Base-by-base conservation (phyloP, 2,113 vertebrate genomes). In the western clawed frog (Xenopus tropicalis) region DNA sequence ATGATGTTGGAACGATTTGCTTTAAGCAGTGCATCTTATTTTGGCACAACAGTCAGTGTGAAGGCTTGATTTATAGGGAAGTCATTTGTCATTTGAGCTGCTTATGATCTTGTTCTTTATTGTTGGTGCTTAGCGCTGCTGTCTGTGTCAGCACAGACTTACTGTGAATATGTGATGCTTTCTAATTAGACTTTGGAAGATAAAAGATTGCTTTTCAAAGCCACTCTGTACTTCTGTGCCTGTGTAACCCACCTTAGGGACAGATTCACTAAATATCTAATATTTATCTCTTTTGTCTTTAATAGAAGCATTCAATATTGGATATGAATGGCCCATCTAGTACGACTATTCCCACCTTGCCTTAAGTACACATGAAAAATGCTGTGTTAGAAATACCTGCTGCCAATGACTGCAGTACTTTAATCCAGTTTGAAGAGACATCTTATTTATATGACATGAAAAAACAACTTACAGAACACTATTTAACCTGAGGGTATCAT, bases 131-230 rank as follows among this genome's bases (percentile, higher is more conserved):
- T 72, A 72, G 22, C 52, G 62, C 21, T 62, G 25, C 62, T 72
- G 51, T 66, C 72, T 59, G 65, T 68, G 72, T 74, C 72, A 69
- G 72, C 25, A 51, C 54, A 61, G 62, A 65, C 65, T 74, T 68
- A 69, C 72, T 48, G 65, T 56, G 72, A 48, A 68, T 74, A 46
- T 74, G 65, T 68, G 72, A 74, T 74, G 65, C 54, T 74, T 74
- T 74, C 72, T 74, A 74, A 74, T 74, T 74, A 74, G 72, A 74
- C 57, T 68, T 74, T 61, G 72, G 65, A 74, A 74, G 65, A 74
- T 74, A 74, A 74, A 74, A 74, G 72, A 74, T 74, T 46, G 23
- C 43, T 66, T 74, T 69, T 74, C 72, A 74, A 68, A 74, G 65
- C 65, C 65, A 59, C 57, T 74, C 72, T 62, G 57, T 52, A 74